These are phyloP conservation scores for Dinothrombium tinctorium DNA, from an alignment of 1,140 invertebrate genomes.

Conservation along the genomic window DNA sequence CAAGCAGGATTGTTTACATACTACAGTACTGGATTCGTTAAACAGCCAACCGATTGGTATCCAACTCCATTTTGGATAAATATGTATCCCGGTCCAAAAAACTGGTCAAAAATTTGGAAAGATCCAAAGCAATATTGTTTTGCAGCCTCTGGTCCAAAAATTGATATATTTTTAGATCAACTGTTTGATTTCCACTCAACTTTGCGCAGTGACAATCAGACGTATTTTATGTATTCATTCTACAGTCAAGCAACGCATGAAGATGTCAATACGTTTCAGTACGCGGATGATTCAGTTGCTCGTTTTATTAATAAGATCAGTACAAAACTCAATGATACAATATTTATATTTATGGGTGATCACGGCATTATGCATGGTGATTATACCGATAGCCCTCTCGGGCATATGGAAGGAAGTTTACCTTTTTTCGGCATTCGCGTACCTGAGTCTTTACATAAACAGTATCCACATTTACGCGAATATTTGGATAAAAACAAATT, in stretches of 20 bases:
- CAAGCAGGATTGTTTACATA: conserved; percentile 55
- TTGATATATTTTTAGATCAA: conserved; percentile 14
- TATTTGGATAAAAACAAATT: conserved; percentile 4
- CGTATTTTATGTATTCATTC: conserved; percentile 7
- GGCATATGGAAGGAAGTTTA: conserved; percentile 19
- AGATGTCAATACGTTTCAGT: conserved; percentile 8
- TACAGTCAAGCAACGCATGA: conserved; percentile 10
- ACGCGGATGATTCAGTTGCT: conserved; percentile 4
- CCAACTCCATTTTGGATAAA: conserved; percentile 35
- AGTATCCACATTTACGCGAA: conserved; percentile 12
- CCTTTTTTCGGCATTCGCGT: conserved; percentile 17
- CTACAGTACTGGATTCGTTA: conserved; percentile 36
- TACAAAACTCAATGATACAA: conserved; percentile 6
- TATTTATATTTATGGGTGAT: conserved; percentile 10
- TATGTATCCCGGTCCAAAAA: conserved; percentile 8
- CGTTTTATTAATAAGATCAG: conserved; percentile 4
- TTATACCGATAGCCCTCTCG: conserved; percentile 15
- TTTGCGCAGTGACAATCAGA: conserved; percentile 16
- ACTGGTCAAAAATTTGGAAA: neutral
- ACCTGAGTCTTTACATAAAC: conserved; percentile 11
- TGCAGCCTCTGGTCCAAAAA: conserved; percentile 9
- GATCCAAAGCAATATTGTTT: conserved; percentile 1
- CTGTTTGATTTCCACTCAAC: conserved; percentile 15
- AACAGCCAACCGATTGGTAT: conserved; percentile 56
- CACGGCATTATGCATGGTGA: conserved; percentile 9